Conservation (phyloP, 2,113 vertebrate species). For the Raphicerus campestris region DNA sequence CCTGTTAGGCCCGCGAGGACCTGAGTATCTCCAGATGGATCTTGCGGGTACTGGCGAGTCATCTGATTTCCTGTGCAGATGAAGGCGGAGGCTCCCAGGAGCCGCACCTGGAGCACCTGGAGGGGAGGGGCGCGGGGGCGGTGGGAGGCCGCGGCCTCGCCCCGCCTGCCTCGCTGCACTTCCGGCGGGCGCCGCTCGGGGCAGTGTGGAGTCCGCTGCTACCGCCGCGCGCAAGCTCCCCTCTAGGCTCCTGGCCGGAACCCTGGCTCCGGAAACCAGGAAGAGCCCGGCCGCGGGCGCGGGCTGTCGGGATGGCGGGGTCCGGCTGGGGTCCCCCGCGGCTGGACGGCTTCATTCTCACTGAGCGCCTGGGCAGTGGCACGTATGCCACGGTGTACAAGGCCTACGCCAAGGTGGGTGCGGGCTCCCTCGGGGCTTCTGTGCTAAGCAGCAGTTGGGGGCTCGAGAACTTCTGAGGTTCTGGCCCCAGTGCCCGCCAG, state of each 20-base stretch:
- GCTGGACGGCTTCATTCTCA: conserved; percentile 91
- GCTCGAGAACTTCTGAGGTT: not conserved
- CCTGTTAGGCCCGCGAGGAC: rapidly evolving
- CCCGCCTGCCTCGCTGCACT: not conserved
- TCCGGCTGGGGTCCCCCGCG: conserved; percentile 89
- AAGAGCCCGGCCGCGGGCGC: not conserved
- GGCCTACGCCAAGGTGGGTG: conserved; percentile 93
- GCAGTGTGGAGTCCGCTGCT: not conserved
- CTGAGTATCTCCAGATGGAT: too few species aligned
- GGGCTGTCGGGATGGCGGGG: conserved; percentile 6
- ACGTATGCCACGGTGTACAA: conserved; percentile 97
- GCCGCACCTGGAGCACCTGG: not conserved
- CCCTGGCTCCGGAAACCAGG: not conserved
- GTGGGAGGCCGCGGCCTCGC: not conserved
- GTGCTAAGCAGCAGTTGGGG: not conserved
- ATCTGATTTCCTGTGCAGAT: not conserved
- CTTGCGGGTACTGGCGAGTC: too few species aligned
- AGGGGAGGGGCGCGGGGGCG: not conserved
- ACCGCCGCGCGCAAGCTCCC: not conserved
- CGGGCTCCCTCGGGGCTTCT: not conserved
- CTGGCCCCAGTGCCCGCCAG: not conserved
- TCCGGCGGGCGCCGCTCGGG: conserved; percentile 48
- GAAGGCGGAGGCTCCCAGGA: not conserved
- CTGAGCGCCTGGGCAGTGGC: conserved; percentile 93
- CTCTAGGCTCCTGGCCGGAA: not conserved